Base-by-base conservation (phyloP, 2,888 invertebrate genomes). In the Conchocele bisecta region DNA sequence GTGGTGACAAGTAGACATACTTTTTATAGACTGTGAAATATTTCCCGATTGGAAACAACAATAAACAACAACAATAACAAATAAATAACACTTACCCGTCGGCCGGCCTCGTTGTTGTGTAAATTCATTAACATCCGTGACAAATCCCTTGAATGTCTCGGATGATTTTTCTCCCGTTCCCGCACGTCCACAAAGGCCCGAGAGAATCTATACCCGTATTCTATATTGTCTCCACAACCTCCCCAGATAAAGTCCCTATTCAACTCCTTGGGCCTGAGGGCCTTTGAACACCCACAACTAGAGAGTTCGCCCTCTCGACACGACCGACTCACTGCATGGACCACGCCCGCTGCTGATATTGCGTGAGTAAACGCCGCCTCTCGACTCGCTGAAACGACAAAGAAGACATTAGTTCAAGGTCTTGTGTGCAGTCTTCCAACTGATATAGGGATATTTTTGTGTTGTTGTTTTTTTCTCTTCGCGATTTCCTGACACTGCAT, bases 61-160 rank as follows among this genome's bases (percentile, higher is more conserved):
- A n/a, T n/a, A n/a, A n/a, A n/a, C n/a, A n/a, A n/a, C n/a, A n/a
- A n/a, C n/a, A n/a, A n/a, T n/a, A n/a, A n/a, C n/a, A n/a, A n/a
- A n/a, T n/a, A n/a, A n/a, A n/a, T n/a, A 29, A 9, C 29, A 80
- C 94, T 93, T 93, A 98, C 98, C 94, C 97, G 93, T 89, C 99
- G 93, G 13, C 99, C 99, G 37, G 98, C 99, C 91, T 99, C 98
- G 91, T 99, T 99, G 92, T 99, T 99, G 91, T 98, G 98, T 60
- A 98, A 92, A 86, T 99, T 98, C 97, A 99, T 98, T 77, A 98
- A 93, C 88, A 96, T 95, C 41, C 96, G 92, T 1, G 97, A 97
- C 41, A 90, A 95, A 84, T 96, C 96, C 65, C 94, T 93, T 74
- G 96, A 95, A 66, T 96, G 95, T 81, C 96, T 93, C 88, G 95